A percentile compares a stretch with the other conserved stretches of the same genome.
phyloP scores from a whole-genome alignment of 2,797 vertebrate genomes.

The Graptemys geographica region DNA sequence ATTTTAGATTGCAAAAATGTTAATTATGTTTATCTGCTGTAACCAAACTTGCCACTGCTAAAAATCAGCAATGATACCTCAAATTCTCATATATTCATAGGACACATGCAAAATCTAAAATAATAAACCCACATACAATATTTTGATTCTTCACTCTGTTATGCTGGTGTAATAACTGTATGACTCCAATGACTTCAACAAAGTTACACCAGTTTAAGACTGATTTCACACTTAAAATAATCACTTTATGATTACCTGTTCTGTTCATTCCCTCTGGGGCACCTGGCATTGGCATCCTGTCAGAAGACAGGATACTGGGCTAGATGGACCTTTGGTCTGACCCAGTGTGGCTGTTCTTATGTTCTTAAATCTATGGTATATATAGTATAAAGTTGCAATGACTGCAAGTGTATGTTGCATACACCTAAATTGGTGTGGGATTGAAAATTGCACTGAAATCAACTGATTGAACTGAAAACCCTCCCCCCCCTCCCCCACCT shows the following conservation, averaged over 20 bases:
- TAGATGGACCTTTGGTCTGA: no score
- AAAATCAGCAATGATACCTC: not conserved
- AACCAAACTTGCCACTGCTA: not conserved
- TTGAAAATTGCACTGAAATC: not conserved
- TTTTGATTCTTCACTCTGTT: not conserved
- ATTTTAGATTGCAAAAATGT: not conserved
- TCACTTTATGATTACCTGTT: no score
- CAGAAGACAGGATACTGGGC: no score
- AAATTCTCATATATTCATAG: not conserved
- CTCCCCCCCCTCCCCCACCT: not conserved
- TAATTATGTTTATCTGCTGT: not conserved
- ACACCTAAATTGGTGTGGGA: not conserved
- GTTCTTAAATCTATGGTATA: not conserved
- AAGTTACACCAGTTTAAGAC: not conserved
- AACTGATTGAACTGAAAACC: not conserved
- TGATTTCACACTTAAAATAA: not conserved
- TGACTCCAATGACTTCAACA: not conserved
- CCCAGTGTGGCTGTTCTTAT: no score
- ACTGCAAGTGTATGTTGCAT: not conserved
- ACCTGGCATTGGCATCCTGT: no score
- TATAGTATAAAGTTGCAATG: not conserved
- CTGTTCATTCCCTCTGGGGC: no score
- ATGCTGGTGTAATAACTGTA: not conserved
- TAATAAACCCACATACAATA: not conserved
- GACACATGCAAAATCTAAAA: not conserved